Evolutionary conservation across 2,113 vertebrate genomes (phyloP), one percentile per base, ranked within the genome.

Genomic region (Pelmatolapia mariae): DNA sequence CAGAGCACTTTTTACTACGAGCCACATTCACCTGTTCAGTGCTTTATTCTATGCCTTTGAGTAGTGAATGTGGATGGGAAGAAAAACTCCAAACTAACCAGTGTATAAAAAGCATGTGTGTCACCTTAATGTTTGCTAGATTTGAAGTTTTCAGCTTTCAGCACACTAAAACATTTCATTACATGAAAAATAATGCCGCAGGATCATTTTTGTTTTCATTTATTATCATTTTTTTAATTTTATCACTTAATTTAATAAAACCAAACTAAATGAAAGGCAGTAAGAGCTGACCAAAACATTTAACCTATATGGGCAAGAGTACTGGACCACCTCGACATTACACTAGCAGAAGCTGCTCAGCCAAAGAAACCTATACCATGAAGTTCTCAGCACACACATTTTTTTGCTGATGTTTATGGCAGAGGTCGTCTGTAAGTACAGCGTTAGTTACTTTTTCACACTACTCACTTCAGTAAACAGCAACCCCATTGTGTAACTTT

Each of bases 151-250:
- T 47, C 40, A 33, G 18, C 26, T 78, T 52, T 52, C 18, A n/a
- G 10, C 43, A 8, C 45, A 33, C 10, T 18, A 73, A 73, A 73
- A 0, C 1, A 73, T 73, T 71, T 43, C 38, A 71, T 24, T 43
- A 6, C 13, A 73, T 45, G 15, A 73, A 22, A 16, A 73, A 45
- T 10, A 73, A 78, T 6, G 4, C 3, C 3, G 1, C 16, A 78
- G 10, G 43, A 31, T 19, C 9, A 18, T 45, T 45, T 43, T 73
- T 43, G 45, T n/a, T 50, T 50, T 8, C 4, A 76, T 76, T 76
- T 0, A 76, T 47, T 26, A 45, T 18, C 3, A 12, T 0, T 2
- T 2, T 26, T 13, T 16, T 45, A 4, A 6, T 73, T 47, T 29
- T 76, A 29, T 47, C 68, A 73, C 22, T 47, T 26, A 11, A 29